These are phyloP conservation scores for Drosophila fulvimacula DNA, from an alignment of 2,888 invertebrate species.

Conservation along the genomic window DNA sequence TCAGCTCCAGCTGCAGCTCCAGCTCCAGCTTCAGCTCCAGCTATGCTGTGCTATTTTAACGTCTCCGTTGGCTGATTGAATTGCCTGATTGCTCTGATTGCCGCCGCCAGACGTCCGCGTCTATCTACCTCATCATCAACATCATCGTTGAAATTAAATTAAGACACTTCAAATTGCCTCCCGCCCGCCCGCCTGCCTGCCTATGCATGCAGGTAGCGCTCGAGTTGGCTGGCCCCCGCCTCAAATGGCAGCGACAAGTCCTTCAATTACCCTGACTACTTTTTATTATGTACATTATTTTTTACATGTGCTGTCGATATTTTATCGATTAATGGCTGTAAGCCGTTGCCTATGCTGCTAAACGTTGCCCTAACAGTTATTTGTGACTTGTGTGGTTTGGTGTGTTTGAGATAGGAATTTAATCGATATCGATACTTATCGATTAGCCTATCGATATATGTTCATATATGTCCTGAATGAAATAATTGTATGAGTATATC, in stretches of 20 bases:
- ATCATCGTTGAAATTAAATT: slow-evolving; percentile 63
- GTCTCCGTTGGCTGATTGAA: slow-evolving; percentile 67
- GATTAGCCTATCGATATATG: background rate
- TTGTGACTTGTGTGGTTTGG: no score
- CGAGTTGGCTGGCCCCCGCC: background rate
- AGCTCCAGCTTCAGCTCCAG: background rate
- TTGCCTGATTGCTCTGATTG: slow-evolving; percentile 76
- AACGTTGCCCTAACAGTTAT: background rate
- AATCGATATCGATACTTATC: background rate
- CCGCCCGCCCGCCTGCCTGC: slow-evolving; percentile 10
- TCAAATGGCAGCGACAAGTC: background rate
- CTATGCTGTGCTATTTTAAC: slow-evolving; percentile 11
- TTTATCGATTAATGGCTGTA: slow-evolving; percentile 4
- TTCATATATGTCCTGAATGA: no score
- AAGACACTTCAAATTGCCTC: slow-evolving; percentile 49
- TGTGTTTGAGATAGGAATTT: background rate
- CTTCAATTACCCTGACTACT: slow-evolving; percentile 2
- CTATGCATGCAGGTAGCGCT: slow-evolving; percentile 3
- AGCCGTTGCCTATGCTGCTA: background rate
- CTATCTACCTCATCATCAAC: slow-evolving; percentile 31
- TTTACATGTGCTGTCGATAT: slow-evolving; percentile 1
- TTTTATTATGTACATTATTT: background rate
- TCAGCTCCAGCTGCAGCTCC: background rate
- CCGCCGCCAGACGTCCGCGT: slow-evolving; percentile 60
- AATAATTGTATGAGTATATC: no score